A percentile compares a stretch with the other conserved stretches of the same genome.
Conservation (phyloP, 2,113 vertebrate genomes). For the Notothenia coriiceps region DNA sequence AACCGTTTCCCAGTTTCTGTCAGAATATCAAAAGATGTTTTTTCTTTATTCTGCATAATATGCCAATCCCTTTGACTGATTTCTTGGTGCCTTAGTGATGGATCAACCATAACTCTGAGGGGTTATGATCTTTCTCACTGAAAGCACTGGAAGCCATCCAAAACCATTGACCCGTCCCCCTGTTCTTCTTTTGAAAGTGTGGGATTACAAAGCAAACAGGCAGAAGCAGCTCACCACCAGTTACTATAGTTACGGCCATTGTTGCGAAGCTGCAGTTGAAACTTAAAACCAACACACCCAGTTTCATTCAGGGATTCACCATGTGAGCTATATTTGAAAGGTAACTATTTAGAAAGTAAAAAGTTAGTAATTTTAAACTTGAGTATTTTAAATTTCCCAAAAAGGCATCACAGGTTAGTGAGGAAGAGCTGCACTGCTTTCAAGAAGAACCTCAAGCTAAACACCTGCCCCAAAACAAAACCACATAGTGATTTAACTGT, state of each 20-base stretch:
- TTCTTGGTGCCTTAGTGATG: constrained; percentile 29
- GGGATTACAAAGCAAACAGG: constrained; percentile 54
- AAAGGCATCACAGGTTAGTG: constrained; percentile 11
- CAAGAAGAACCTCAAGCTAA: constrained; percentile 11
- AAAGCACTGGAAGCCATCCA: constrained; percentile 41
- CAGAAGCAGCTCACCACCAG: constrained; percentile 18
- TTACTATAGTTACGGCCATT: constrained; percentile 36
- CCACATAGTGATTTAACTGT: constrained; percentile 3
- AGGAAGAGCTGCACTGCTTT: constrained; percentile 1
- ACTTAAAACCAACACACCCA: constrained; percentile 58
- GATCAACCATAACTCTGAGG: constrained; percentile 21
- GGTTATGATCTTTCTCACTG: constrained; percentile 38
- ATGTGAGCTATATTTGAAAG: constrained; percentile 35
- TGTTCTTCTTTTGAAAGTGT: constrained; percentile 42
- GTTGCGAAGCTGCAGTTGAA: constrained; percentile 45
- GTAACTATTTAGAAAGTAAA: not conserved
- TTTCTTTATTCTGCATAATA: not conserved
- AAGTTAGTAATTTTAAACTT: not conserved
- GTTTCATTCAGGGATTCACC: constrained; percentile 26
- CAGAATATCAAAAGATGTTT: constrained; percentile 17
- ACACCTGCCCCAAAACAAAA: constrained; percentile 48
- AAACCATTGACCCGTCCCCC: not conserved
- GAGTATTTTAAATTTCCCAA: not conserved
- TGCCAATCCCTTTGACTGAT: constrained; percentile 50
- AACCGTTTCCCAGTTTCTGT: not conserved